Evolutionary conservation across 2,888 invertebrate genomes (phyloP).

Genomic region (Colletes collaris): DNA sequence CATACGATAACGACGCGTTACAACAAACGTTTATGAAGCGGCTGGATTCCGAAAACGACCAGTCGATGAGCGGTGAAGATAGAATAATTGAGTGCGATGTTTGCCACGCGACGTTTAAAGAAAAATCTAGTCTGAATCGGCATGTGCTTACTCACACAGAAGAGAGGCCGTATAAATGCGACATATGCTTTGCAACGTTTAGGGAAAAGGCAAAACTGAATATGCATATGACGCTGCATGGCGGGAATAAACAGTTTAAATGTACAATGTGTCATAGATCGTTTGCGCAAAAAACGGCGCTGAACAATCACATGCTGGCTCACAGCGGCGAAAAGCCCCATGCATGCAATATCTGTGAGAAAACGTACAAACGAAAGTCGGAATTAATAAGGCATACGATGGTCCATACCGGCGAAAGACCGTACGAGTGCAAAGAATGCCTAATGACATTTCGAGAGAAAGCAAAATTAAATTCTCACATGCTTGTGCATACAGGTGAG

Average conservation of each 20-base stretch:
- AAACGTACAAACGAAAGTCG: conserved; percentile 80
- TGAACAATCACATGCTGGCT: conserved; percentile 80
- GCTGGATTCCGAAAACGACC: conserved; percentile 56
- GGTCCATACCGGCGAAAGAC: conserved; percentile 80
- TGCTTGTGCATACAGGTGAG: conserved; percentile 81
- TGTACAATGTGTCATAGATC: conserved; percentile 78
- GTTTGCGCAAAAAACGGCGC: conserved; percentile 77
- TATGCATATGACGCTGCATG: conserved; percentile 71
- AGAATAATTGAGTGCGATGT: conserved; percentile 71
- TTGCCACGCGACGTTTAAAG: conserved; percentile 73
- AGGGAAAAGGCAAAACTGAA: conserved; percentile 74
- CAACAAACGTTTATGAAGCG: conserved; percentile 70
- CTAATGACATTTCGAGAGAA: conserved; percentile 81
- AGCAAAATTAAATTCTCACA: conserved; percentile 80
- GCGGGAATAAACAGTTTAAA: conserved; percentile 75
- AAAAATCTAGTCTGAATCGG: conserved; percentile 72
- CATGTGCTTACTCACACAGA: conserved; percentile 74
- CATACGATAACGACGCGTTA: conserved; percentile 71
- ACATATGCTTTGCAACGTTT: conserved; percentile 75
- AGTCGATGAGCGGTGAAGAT: conserved; percentile 56
- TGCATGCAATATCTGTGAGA: conserved; percentile 79
- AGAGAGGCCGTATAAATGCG: conserved; percentile 75
- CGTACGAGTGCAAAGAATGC: conserved; percentile 81
- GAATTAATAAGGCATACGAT: conserved; percentile 79
- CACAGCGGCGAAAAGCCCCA: conserved; percentile 80